Base-by-base conservation (phyloP, 2,113 vertebrate genomes). In the Cephalopholis sonnerati region DNA sequence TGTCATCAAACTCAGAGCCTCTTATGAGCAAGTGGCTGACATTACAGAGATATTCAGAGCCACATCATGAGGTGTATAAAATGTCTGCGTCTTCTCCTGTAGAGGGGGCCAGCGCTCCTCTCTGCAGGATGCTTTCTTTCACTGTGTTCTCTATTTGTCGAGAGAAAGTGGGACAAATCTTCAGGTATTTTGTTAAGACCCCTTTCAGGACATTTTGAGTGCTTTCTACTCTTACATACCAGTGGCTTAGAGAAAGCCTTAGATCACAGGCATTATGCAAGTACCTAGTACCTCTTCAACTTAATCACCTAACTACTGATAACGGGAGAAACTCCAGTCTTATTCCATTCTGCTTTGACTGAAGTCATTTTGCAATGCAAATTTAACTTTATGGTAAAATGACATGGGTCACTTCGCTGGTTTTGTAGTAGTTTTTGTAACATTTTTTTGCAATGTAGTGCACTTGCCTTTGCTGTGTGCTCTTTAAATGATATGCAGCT, bases 41-140 rank as follows among this genome's bases (percentile, higher is more conserved):
- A 53, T 67, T 24, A 18, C 36, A 59, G 62, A 57, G 59, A 73
- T 57, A 24, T 73, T 68, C 44, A 64, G 36, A 69, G 20, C 13
- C 22, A 20, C 53, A 53, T 65, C 41, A 18, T 27, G 24, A 74
- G 44, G 51, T 18, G 24, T 32, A 27, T 64, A 27, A 79, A 27
- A 27, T 59, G 24, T 83, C 59, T 50, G 11, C 25, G 0, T 76
- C 51, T 79, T 73, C 39, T 79, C 93, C 95, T 91, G 79, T 87
- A 94, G 95, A 93, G 93, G 94, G 95, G 44, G 92, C 89, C 88
- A 92, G 63, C 46, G 76, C 46, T 69, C 90, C 89, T 85, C 64
- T 32, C 62, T 73, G 48, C 44, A 46, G n/a, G 2, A 65, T 54
- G 36, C 29, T 16, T 54, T 64, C 50, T 61, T 29, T 73, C 62